phyloP scores from a whole-genome alignment of 2,113 vertebrate species.

The Aleadryas rufinucha region DNA sequence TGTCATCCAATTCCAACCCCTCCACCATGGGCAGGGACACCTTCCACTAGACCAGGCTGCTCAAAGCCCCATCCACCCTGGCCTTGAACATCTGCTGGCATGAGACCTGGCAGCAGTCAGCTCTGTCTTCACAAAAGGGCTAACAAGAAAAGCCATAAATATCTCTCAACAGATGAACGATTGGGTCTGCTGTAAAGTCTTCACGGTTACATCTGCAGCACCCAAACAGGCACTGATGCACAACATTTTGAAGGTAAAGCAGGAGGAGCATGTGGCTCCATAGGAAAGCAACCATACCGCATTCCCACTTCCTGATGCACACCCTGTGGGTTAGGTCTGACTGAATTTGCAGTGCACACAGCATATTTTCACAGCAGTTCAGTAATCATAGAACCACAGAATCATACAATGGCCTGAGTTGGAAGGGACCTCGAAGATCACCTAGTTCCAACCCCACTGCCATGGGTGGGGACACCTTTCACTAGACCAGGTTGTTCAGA shows the following conservation, averaged over 20 bases:
- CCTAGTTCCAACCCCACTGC: neutral
- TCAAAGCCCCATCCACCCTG: neutral
- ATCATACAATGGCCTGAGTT: neutral
- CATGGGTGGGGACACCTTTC: neutral
- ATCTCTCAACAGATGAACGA: neutral
- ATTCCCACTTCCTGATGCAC: neutral
- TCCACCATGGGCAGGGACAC: neutral
- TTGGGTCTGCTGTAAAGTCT: neutral
- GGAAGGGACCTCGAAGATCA: neutral
- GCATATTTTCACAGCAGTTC: neutral
- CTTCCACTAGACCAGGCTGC: neutral
- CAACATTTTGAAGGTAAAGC: neutral
- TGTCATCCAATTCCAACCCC: neutral
- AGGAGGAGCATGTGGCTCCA: neutral
- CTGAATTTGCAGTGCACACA: neutral
- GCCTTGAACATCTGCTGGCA: neutral
- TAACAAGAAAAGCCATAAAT: neutral
- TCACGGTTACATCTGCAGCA: accelerated
- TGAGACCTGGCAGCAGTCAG: neutral
- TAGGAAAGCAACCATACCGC: accelerated
- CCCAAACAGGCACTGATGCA: accelerated
- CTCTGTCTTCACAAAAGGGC: neutral
- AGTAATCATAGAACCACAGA: neutral
- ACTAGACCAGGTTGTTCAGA: neutral
- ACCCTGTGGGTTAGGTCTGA: neutral